Evolutionary conservation across 2,888 invertebrate species (phyloP).

Genomic region (Diplolepis rosae): DNA sequence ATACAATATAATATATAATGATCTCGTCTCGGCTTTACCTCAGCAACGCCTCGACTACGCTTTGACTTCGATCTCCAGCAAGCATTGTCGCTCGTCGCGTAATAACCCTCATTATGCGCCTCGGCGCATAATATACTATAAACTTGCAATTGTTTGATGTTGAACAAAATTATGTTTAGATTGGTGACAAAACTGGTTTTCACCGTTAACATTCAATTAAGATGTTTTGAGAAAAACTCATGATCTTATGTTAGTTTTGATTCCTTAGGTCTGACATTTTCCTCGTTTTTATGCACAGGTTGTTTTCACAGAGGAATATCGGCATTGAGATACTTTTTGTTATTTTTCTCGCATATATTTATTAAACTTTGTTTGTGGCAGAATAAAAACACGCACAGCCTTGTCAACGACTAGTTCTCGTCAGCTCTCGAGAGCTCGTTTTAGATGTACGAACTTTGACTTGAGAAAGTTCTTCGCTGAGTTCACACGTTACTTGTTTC

Average conservation of each 20-base stretch:
- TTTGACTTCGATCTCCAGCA: no score
- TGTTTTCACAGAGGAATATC: background rate
- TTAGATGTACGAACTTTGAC: slow-evolving; percentile 28
- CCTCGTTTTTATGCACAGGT: background rate
- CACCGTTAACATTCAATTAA: background rate
- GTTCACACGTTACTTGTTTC: slow-evolving; percentile 16
- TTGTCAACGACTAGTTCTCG: slow-evolving; percentile 9
- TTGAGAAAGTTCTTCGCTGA: slow-evolving; percentile 25
- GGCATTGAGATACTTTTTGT: background rate
- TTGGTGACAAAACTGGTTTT: slow-evolving; percentile 5
- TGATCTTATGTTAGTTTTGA: background rate
- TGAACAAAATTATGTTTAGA: background rate
- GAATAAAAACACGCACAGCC: background rate
- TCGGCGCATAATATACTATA: no score
- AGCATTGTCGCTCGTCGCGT: no score
- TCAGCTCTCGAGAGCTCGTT: slow-evolving; percentile 26
- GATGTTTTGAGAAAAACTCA: background rate
- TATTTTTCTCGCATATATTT: background rate
- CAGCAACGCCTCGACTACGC: no score
- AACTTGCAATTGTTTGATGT: no score
- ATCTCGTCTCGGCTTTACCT: no score
- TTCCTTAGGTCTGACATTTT: background rate
- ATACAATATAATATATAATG: no score
- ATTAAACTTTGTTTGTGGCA: background rate
- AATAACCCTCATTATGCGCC: no score